phyloP scores from a whole-genome alignment of 2,888 invertebrate species.

The Pomacea canaliculata region DNA sequence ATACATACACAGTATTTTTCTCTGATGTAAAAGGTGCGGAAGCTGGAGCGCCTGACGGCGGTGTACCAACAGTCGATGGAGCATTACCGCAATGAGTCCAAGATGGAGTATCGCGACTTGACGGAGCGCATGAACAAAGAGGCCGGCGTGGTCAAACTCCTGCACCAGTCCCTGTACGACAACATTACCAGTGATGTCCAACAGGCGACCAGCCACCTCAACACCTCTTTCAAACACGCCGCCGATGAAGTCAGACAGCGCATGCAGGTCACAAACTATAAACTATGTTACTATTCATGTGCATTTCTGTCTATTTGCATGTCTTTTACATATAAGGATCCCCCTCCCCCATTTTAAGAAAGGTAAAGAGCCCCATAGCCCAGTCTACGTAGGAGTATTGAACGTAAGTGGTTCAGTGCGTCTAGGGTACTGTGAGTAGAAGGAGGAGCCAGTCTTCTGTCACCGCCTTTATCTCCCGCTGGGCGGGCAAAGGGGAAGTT shows the following conservation, averaged over 20 bases:
- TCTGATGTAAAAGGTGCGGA: slow-evolving; percentile 20
- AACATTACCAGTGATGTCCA: slow-evolving; percentile 31
- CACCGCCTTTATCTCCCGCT: too few species aligned
- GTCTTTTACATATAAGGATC: not conserved
- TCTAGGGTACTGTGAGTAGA: too few species aligned
- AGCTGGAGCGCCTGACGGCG: slow-evolving; percentile 32
- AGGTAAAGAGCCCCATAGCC: not conserved
- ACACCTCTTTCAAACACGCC: slow-evolving; percentile 19
- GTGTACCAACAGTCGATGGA: slow-evolving; percentile 42
- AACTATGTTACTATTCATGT: too few species aligned
- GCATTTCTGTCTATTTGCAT: not conserved
- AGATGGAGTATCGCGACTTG: slow-evolving; percentile 30
- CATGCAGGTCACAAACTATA: not conserved
- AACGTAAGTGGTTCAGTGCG: too few species aligned
- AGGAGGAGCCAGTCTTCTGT: too few species aligned
- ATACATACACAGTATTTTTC: too few species aligned
- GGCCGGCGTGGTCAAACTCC: slow-evolving; percentile 10
- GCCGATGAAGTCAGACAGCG: slow-evolving; percentile 19
- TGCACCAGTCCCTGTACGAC: slow-evolving; percentile 27
- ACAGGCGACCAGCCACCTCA: slow-evolving; percentile 19
- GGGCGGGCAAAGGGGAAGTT: too few species aligned
- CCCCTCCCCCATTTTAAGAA: not conserved
- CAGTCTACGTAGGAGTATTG: too few species aligned
- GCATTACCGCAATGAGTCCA: slow-evolving; percentile 46
- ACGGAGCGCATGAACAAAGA: slow-evolving; percentile 27